These are phyloP conservation scores for Sorex maritimensis DNA, from an alignment of 2,797 vertebrate species.

Conservation along the genomic window DNA sequence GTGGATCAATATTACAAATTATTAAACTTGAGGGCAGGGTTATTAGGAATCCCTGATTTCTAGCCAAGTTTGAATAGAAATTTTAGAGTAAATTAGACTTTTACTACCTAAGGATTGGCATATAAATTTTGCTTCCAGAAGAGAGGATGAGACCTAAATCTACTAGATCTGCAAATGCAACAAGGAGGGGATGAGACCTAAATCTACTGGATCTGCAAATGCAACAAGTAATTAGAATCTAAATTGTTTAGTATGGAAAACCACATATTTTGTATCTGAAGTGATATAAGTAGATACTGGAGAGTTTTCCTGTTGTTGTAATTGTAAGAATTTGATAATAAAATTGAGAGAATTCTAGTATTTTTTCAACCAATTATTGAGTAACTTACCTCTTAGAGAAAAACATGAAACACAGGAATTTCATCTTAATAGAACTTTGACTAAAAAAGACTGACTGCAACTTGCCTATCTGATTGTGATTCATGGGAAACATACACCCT, in stretches of 20 bases:
- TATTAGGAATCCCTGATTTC: background rate
- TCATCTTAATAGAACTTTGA: too few relatives aligned
- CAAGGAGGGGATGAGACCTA: too few relatives aligned
- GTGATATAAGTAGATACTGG: too few relatives aligned
- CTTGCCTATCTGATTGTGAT: too few relatives aligned
- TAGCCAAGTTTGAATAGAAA: background rate
- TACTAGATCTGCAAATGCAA: background rate
- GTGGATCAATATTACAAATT: background rate
- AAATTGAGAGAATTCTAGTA: constrained; percentile 1
- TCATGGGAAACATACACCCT: too few relatives aligned
- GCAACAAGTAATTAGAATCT: too few relatives aligned
- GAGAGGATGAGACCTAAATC: background rate
- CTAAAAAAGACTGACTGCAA: too few relatives aligned
- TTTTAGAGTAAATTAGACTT: background rate
- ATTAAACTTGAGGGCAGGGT: background rate
- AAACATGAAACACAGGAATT: too few relatives aligned
- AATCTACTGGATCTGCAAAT: background rate
- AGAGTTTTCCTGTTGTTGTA: too few relatives aligned
- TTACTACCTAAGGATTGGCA: background rate
- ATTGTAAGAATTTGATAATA: background rate
- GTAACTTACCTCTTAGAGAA: background rate
- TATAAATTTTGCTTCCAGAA: too few relatives aligned
- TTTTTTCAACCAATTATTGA: background rate
- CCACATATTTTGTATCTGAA: background rate
- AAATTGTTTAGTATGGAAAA: background rate